phyloP scores from a whole-genome alignment of 2,797 vertebrate genomes.

The Micrastur ruficollis region DNA sequence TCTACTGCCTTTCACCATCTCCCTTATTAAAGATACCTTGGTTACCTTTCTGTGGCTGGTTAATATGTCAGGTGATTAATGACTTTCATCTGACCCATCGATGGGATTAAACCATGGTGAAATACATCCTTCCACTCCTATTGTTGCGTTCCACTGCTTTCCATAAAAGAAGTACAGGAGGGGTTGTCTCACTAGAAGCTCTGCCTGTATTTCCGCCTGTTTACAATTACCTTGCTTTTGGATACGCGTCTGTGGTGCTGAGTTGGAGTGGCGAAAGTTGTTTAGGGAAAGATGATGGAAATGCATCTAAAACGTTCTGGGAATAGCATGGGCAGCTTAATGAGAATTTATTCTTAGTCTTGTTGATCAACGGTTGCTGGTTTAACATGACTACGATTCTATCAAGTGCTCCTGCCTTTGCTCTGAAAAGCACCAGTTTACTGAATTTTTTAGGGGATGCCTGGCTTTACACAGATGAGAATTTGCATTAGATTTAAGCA shows the following conservation, averaged over 20 bases:
- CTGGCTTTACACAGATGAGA: not conserved
- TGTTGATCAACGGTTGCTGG: not conserved
- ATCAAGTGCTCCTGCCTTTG: not conserved
- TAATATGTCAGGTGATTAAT: slow-evolving; percentile 28
- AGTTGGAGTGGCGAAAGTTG: not conserved
- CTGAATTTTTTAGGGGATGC: not conserved
- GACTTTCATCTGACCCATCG: not conserved
- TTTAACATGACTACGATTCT: not conserved
- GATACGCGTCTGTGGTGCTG: not conserved
- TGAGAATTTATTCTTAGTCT: not conserved
- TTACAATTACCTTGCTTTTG: not conserved
- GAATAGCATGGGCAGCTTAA: not conserved
- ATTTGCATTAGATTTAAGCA: not conserved
- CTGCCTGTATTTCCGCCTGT: not conserved
- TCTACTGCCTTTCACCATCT: not conserved
- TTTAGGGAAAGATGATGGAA: not conserved
- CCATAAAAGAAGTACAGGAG: not conserved
- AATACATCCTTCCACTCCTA: not conserved
- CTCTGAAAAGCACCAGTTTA: not conserved
- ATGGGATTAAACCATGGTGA: not conserved
- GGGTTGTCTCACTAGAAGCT: not conserved
- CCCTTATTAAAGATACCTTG: not conserved
- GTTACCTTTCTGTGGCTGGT: not conserved
- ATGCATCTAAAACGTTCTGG: not conserved
- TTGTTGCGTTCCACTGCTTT: not conserved